phyloP scores from a whole-genome alignment of 1,140 invertebrate species.

The Hyphantria cunea region DNA sequence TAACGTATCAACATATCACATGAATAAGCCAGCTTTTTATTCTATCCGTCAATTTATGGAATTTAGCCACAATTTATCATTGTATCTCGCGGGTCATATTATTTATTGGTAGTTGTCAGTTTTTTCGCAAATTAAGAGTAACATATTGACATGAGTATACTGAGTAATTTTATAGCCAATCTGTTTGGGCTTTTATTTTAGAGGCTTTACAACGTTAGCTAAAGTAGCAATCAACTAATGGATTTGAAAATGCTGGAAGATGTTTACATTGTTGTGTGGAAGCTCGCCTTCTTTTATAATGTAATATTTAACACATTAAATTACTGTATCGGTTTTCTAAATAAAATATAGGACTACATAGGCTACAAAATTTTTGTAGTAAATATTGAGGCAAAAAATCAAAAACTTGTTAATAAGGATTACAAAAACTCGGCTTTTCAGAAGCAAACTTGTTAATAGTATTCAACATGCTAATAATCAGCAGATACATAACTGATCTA shows the following conservation, averaged over 20 bases:
- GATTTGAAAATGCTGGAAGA: background rate
- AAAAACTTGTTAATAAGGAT: too few species aligned
- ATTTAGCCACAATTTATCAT: conserved; percentile 33
- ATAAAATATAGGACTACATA: too few species aligned
- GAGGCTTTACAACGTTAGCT: background rate
- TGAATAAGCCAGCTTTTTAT: conserved; percentile 19
- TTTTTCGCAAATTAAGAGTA: conserved; percentile 19
- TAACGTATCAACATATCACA: conserved; percentile 4
- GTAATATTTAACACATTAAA: background rate
- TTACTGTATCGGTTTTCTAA: background rate
- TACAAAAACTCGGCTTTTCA: too few species aligned
- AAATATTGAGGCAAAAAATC: too few species aligned
- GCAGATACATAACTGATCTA: too few species aligned
- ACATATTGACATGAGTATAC: conserved; percentile 24
- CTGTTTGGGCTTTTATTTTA: conserved; percentile 12
- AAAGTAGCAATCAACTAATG: background rate
- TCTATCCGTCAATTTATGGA: conserved; percentile 34
- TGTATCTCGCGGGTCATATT: conserved; percentile 18
- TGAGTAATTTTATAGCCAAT: conserved; percentile 21
- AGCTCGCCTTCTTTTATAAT: background rate
- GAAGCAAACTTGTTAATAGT: too few species aligned
- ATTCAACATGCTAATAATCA: too few species aligned
- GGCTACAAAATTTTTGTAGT: too few species aligned
- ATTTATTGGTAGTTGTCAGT: conserved; percentile 29
- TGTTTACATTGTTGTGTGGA: background rate